Evolutionary conservation across 2,797 vertebrate genomes (phyloP).

Genomic region (Helarctos malayanus): DNA sequence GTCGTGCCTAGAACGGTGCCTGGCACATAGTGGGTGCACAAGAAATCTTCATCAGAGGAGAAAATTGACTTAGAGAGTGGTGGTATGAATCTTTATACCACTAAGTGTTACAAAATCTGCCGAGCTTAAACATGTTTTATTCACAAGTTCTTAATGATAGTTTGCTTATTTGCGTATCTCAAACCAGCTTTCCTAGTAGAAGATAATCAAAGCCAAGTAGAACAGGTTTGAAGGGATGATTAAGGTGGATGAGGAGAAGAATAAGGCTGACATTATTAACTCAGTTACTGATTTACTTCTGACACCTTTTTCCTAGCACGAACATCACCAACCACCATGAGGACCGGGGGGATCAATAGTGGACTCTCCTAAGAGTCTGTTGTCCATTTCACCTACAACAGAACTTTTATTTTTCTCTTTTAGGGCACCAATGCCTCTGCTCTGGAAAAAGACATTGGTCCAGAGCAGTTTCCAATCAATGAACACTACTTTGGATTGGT

Average conservation of each 20-base stretch:
- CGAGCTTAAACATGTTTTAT: neutral
- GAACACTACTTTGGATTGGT: conserved; percentile 93
- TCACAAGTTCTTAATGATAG: neutral
- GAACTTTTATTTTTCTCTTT: conserved; percentile 70
- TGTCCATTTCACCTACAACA: neutral
- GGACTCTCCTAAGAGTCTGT: neutral
- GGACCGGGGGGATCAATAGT: neutral
- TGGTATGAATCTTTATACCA: neutral
- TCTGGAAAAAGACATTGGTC: conserved; percentile 94
- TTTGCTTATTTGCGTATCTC: neutral
- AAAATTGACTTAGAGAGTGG: neutral
- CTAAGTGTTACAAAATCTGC: neutral
- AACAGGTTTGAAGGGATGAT: neutral
- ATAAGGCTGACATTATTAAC: neutral
- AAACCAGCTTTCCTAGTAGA: neutral
- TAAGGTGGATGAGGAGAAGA: neutral
- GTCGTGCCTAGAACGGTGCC: neutral
- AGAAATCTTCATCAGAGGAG: neutral
- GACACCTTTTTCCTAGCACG: neutral
- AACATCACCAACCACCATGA: neutral
- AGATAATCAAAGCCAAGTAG: neutral
- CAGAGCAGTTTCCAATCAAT: conserved; percentile 94
- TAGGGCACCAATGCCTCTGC: conserved; percentile 94
- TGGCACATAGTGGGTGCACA: neutral
- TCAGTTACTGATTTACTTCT: neutral